phyloP scores from a whole-genome alignment of 1,140 invertebrate species.

The Dolichoris vasculosae region DNA sequence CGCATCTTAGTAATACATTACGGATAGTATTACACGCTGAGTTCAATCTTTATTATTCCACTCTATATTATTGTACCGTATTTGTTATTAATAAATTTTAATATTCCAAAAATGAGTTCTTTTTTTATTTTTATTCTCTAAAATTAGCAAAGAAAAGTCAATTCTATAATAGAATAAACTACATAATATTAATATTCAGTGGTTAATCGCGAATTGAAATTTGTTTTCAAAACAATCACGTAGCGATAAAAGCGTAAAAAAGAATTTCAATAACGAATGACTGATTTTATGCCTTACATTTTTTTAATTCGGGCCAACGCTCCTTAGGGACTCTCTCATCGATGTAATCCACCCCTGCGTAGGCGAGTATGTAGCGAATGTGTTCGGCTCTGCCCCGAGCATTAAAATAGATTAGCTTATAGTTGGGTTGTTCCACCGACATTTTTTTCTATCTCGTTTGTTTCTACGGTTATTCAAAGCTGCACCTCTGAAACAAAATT shows the following conservation, averaged over 20 bases:
- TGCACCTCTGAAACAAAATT: not conserved
- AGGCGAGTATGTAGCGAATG: conserved; percentile 80
- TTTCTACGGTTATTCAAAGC: not conserved
- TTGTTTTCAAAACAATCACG: too few relatives aligned
- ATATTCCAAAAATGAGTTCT: too few relatives aligned
- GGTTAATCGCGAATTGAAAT: too few relatives aligned
- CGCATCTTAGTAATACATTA: not conserved
- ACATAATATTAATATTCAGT: too few relatives aligned
- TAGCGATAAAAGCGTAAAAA: too few relatives aligned
- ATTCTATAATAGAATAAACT: too few relatives aligned
- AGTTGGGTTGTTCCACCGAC: conserved; percentile 67
- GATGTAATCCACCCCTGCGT: conserved; percentile 78
- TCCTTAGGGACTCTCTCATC: conserved; percentile 77
- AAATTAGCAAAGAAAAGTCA: too few relatives aligned
- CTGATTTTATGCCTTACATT: conserved; percentile 65
- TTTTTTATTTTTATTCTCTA: too few relatives aligned
- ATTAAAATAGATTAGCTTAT: conserved; percentile 81
- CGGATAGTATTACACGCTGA: not conserved
- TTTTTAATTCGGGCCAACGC: conserved; percentile 76
- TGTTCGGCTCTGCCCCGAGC: conserved; percentile 81
- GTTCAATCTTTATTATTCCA: not conserved
- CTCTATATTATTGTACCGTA: not conserved
- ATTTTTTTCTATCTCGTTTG: not conserved
- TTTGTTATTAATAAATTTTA: too few relatives aligned
- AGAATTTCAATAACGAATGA: not conserved